Evolutionary conservation across 2,888 invertebrate species (phyloP).

Genomic region (Cheilosia variabilis): DNA sequence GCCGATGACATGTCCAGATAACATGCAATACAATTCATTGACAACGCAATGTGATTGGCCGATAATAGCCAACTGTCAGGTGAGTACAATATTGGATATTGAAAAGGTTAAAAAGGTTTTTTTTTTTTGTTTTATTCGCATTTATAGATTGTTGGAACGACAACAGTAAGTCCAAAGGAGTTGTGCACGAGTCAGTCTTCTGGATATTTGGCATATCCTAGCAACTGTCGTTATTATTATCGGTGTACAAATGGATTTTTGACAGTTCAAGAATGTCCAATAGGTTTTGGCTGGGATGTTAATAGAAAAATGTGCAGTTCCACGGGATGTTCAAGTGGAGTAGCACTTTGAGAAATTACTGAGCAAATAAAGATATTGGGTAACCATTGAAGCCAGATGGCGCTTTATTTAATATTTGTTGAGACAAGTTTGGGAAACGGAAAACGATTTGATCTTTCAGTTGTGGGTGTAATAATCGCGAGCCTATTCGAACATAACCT

Average conservation of each 20-base stretch:
- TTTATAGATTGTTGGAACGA: constrained; percentile 75
- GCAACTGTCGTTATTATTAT: constrained; percentile 81
- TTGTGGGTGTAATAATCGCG: no score
- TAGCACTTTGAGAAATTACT: neutral
- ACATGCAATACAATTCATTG: constrained; percentile 79
- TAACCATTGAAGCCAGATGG: neutral
- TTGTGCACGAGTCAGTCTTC: constrained; percentile 78
- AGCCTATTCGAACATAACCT: no score
- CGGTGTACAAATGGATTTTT: constrained; percentile 80
- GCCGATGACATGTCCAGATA: constrained; percentile 79
- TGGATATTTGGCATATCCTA: constrained; percentile 80
- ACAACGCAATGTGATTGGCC: constrained; percentile 80
- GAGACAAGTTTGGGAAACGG: neutral
- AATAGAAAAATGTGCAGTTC: constrained; percentile 78
- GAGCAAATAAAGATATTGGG: neutral
- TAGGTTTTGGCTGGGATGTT: constrained; percentile 81
- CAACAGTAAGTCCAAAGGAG: constrained; percentile 76
- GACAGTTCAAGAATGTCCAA: constrained; percentile 82
- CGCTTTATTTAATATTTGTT: neutral
- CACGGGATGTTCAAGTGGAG: constrained; percentile 20
- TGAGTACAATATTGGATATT: constrained; percentile 69
- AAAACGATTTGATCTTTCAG: no score
- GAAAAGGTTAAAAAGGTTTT: neutral
- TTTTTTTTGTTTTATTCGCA: constrained; percentile 2
- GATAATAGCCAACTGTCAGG: constrained; percentile 79